These are phyloP conservation scores for Ypsolopha scabrella DNA, from an alignment of 2,888 invertebrate genomes.

Conservation along the genomic window DNA sequence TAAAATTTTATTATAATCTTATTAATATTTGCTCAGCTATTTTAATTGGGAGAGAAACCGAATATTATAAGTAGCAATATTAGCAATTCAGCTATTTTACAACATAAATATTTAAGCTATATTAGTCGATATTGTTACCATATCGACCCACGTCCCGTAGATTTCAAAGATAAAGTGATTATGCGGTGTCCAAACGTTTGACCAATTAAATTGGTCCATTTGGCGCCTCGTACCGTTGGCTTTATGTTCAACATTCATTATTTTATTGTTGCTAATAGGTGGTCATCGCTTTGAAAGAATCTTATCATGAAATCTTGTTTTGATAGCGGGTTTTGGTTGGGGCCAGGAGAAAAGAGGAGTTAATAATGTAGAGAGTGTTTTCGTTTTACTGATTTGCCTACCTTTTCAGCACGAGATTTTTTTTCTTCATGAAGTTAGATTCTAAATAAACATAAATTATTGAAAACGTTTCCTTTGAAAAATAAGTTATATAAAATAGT, in stretches of 20 bases:
- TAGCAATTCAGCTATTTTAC: no score
- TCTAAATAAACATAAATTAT: no score
- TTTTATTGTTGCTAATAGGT: background rate
- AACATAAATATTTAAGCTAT: no score
- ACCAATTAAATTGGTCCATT: background rate
- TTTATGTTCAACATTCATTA: background rate
- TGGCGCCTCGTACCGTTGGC: background rate
- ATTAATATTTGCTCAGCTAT: background rate
- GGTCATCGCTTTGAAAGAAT: background rate
- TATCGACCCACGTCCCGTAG: background rate
- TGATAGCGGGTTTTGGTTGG: background rate
- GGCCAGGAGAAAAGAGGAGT: background rate
- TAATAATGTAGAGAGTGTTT: background rate
- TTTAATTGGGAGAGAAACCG: background rate
- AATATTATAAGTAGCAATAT: no score
- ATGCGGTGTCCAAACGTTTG: background rate
- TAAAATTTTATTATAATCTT: no score
- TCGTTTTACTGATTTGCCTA: background rate
- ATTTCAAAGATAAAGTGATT: background rate
- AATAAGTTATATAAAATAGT: no score
- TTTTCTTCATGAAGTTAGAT: no score
- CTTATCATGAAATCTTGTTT: background rate
- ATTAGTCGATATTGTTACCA: background rate
- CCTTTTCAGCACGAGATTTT: no score
- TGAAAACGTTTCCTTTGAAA: no score